Evolutionary conservation across 2,888 invertebrate species (phyloP).

Genomic region (Lasioglossum villosulum): DNA sequence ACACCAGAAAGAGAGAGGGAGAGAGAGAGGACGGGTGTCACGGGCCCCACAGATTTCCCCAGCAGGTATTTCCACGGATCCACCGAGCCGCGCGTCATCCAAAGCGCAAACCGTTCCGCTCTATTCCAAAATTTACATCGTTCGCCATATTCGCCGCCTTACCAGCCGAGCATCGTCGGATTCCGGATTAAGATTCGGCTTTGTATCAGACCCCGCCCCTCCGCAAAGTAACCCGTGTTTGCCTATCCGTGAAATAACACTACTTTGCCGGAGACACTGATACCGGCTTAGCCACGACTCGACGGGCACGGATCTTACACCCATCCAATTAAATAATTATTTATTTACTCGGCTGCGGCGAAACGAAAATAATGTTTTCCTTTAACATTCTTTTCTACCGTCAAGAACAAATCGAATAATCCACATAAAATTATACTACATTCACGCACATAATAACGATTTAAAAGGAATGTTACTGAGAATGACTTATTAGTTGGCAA

Average conservation of each 20-base stretch:
- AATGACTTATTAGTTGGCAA: too few species aligned
- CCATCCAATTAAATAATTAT: slow-evolving; percentile 1
- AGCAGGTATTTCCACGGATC: slow-evolving; percentile 49
- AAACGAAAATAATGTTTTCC: too few species aligned
- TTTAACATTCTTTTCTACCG: too few species aligned
- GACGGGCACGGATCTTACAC: neutral
- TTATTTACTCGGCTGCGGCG: neutral
- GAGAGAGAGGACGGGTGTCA: slow-evolving; percentile 59
- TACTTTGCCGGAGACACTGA: slow-evolving; percentile 7
- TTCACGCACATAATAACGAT: too few species aligned
- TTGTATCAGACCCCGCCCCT: slow-evolving; percentile 30
- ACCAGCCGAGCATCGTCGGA: slow-evolving; percentile 48
- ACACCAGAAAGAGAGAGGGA: slow-evolving; percentile 37
- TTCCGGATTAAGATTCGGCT: slow-evolving; percentile 48
- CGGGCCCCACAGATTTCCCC: slow-evolving; percentile 62
- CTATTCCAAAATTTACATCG: slow-evolving; percentile 73
- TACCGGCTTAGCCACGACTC: neutral
- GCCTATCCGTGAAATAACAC: slow-evolving; percentile 53
- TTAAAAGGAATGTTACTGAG: too few species aligned
- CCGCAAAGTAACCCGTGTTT: slow-evolving; percentile 46
- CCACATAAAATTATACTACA: too few species aligned
- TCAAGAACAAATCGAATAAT: neutral
- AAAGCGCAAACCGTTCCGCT: slow-evolving; percentile 56
- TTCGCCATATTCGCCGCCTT: slow-evolving; percentile 46
- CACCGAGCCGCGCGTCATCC: slow-evolving; percentile 18